Evolutionary conservation across 2,888 invertebrate species (phyloP).

Genomic region (Sarcophaga subvicina): DNA sequence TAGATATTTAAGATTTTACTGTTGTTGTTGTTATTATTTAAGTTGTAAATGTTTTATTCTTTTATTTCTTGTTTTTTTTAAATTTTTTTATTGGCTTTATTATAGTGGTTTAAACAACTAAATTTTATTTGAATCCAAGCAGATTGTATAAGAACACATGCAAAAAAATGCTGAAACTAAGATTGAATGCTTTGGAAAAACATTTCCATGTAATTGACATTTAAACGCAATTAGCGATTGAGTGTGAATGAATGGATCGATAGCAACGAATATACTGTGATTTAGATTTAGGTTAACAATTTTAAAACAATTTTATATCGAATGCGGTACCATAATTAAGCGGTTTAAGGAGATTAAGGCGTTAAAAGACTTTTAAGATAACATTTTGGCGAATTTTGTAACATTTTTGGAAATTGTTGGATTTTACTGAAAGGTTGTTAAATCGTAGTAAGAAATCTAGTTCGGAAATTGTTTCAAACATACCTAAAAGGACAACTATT

Average conservation of each 20-base stretch:
- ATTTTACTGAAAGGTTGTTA: too few relatives aligned
- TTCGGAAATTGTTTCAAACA: too few relatives aligned
- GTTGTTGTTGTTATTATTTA: constrained; percentile 15
- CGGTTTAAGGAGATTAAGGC: too few relatives aligned
- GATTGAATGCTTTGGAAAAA: constrained; percentile 59
- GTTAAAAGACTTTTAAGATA: too few relatives aligned
- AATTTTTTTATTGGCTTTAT: not conserved
- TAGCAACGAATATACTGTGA: too few relatives aligned
- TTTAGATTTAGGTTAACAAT: constrained; percentile 32
- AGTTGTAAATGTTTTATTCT: not conserved
- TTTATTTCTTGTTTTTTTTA: not conserved
- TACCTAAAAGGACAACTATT: too few relatives aligned
- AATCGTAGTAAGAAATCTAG: too few relatives aligned
- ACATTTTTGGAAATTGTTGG: too few relatives aligned
- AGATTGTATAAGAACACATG: not conserved
- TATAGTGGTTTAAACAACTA: constrained; percentile 43
- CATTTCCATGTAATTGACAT: constrained; percentile 66
- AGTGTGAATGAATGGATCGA: constrained; percentile 47
- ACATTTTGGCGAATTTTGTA: too few relatives aligned
- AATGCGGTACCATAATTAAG: too few relatives aligned
- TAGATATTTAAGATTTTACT: constrained; percentile 13
- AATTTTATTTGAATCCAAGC: constrained; percentile 26
- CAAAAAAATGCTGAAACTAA: constrained; percentile 28
- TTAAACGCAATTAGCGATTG: constrained; percentile 58
- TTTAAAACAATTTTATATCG: not conserved